Evolutionary conservation across 2,888 invertebrate genomes (phyloP), one percentile per base, ranked within the genome.

Genomic region (Siphonodentalium dalli): DNA sequence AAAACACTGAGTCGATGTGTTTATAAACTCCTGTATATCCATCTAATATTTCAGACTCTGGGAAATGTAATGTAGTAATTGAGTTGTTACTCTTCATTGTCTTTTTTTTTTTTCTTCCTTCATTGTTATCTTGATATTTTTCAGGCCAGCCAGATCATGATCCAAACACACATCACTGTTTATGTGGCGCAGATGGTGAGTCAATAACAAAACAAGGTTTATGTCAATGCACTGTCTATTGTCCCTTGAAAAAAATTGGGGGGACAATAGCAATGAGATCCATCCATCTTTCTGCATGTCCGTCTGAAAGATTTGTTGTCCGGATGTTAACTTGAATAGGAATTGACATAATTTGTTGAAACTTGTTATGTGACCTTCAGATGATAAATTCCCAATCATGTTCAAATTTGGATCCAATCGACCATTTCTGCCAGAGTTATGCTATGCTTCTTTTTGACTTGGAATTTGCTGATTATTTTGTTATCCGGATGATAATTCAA

Each of bases 81-180:
- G n/a, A 20, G 7, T 23, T n/a, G n/a, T n/a, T n/a, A n/a, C n/a
- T n/a, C n/a, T n/a, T n/a, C n/a, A n/a, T n/a, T n/a, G n/a, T n/a
- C n/a, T n/a, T n/a, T n/a, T n/a, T n/a, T n/a, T 2, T 20, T 18
- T 23, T 21, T 28, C 15, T 27, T 15, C 15, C 15, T 28, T n/a
- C n/a, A 28, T 42, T 24, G 11, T 15, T 6, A 5, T 39, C 13
- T 38, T 13, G 49, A n/a, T 43, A n/a, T 56, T 20, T 68, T 71
- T 18, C 66, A 88, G 91, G 91, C 8, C 93, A 93, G 79, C 93
- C 93, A 0, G 90, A 92, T 81, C 96, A 98, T 83, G 93, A 99
- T 83, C 95, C 99, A 0, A 98, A 99, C 82, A 98, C 98, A 0
- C 92, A 91, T 66, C 99, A 99, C 82, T 95, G 95, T 68, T 84